A percentile compares a stretch with the other conserved stretches of the same genome.
Conservation (phyloP, 2,113 vertebrate species). For the Chrysemys picta region DNA sequence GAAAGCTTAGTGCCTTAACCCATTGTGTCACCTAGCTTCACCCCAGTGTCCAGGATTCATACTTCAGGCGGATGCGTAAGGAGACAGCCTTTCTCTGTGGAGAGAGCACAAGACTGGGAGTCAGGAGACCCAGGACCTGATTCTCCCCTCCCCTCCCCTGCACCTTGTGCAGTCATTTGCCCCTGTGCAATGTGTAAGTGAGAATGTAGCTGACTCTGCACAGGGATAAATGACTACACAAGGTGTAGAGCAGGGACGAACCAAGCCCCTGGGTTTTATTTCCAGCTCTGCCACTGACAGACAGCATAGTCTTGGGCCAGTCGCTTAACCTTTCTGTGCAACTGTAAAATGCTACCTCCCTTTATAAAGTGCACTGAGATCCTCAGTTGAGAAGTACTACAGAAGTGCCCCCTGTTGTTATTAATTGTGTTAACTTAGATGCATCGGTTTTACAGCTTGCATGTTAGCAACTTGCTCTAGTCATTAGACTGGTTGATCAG, state of each 20-base stretch:
- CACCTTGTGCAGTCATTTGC: neutral
- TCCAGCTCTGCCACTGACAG: neutral
- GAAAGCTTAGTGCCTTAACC: neutral
- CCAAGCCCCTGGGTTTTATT: neutral
- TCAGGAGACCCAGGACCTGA: neutral
- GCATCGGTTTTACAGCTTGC: neutral
- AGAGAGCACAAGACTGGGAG: neutral
- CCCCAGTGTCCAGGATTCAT: neutral
- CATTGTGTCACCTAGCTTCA: no score
- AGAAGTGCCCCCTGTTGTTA: neutral
- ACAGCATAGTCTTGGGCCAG: neutral
- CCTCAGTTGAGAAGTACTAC: neutral
- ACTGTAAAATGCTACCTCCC: neutral
- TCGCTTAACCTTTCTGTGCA: neutral
- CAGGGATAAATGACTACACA: neutral
- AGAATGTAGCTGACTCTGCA: neutral
- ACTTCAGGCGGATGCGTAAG: neutral
- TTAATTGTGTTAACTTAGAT: neutral
- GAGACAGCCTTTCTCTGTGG: neutral
- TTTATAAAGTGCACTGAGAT: neutral
- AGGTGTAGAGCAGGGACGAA: neutral
- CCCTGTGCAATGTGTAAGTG: neutral
- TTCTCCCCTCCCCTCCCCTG: neutral
- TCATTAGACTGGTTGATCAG: no score
- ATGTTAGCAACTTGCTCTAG: neutral